These are phyloP conservation scores for Sogatella furcifera DNA, from an alignment of 1,140 invertebrate genomes.

Conservation along the genomic window DNA sequence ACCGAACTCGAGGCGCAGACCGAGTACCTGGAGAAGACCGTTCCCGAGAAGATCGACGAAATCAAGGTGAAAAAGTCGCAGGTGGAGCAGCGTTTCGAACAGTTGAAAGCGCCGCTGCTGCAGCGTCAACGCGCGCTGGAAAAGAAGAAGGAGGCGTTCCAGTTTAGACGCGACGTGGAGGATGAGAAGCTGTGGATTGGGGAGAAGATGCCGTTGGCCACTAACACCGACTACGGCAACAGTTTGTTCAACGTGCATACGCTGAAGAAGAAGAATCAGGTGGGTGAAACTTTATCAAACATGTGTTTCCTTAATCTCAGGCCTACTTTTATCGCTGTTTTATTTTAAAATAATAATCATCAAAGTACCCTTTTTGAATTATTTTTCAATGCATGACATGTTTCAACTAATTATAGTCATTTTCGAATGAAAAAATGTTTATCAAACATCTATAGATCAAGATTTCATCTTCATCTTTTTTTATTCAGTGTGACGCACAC, in stretches of 20 bases:
- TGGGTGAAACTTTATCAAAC: conserved; percentile 8
- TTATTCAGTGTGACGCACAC: too few species aligned
- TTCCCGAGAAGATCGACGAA: conserved; percentile 91
- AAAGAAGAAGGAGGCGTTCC: conserved; percentile 98
- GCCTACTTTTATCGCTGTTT: too few species aligned
- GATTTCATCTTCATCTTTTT: too few species aligned
- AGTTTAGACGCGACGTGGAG: conserved; percentile 95
- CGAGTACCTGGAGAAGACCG: conserved; percentile 84
- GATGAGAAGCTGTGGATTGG: conserved; percentile 98
- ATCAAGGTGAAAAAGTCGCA: conserved; percentile 88
- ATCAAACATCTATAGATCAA: too few species aligned
- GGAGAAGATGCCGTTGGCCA: conserved; percentile 93
- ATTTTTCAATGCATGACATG: too few species aligned
- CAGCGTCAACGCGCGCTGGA: conserved; percentile 81
- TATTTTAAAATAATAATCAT: too few species aligned
- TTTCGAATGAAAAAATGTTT: too few species aligned
- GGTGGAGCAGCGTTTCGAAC: conserved; percentile 82
- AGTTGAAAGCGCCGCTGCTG: conserved; percentile 79
- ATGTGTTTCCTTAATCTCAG: too few species aligned
- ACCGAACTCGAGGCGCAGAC: conserved; percentile 89
- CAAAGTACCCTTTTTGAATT: too few species aligned
- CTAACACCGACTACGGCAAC: conserved; percentile 84
- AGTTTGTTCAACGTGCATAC: conserved; percentile 95
- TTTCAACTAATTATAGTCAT: too few species aligned
- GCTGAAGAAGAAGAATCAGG: conserved; percentile 93